A percentile compares a stretch with the other conserved stretches of the same genome.
Evolutionary conservation across 2,113 vertebrate genomes (phyloP).

Genomic region (Oenanthe melanoleuca): DNA sequence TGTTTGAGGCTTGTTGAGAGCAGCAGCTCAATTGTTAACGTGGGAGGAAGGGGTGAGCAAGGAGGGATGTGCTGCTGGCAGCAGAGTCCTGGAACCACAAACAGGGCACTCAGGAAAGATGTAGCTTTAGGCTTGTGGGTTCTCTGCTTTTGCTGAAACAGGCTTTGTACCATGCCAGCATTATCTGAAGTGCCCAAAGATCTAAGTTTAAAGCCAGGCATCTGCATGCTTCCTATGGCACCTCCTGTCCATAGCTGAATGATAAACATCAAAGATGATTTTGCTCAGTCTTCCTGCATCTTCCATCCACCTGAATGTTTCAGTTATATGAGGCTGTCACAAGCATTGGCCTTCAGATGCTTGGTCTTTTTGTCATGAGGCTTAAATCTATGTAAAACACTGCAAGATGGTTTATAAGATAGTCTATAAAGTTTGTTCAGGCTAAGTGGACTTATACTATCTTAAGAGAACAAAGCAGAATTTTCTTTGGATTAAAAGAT

Average conservation of each 20-base stretch:
- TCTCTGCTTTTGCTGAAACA: neutral
- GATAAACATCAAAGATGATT: neutral
- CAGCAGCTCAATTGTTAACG: neutral
- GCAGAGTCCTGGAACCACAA: neutral
- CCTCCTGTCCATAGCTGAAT: neutral
- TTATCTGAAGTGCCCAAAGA: neutral
- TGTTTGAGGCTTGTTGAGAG: neutral
- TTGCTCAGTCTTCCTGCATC: neutral
- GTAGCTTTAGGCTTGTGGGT: neutral
- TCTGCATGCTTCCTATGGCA: neutral
- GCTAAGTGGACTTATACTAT: neutral
- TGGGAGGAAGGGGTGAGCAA: neutral
- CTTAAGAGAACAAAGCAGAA: neutral
- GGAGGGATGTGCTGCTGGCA: neutral
- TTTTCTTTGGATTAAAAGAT: neutral
- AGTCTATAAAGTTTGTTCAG: neutral
- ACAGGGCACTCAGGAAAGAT: fast-evolving
- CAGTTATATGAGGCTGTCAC: neutral
- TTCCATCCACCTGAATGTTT: neutral
- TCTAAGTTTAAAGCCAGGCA: neutral
- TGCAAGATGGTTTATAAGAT: neutral
- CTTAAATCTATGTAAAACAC: neutral
- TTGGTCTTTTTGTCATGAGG: fast-evolving
- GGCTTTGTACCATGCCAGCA: neutral
- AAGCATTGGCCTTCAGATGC: neutral